Evolutionary conservation across 1,140 invertebrate genomes (phyloP), one percentile per base, ranked within the genome.

Genomic region (Galleria mellonella): DNA sequence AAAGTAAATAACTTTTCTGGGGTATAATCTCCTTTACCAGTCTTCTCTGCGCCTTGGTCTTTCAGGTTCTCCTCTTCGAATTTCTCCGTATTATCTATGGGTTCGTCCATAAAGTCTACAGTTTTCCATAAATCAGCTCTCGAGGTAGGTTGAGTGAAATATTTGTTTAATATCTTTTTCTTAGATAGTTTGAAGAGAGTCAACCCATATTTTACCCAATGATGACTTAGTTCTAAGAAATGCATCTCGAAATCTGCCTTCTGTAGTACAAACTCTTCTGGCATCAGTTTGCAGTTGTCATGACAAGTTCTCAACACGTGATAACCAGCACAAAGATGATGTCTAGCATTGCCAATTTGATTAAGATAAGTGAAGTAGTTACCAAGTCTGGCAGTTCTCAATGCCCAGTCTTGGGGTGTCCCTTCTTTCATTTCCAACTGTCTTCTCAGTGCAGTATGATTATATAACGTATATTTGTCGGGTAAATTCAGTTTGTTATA

Each of bases 201-300:
- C 8, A 92, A 62, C 8, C 88, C 88, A 69, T 91, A 92, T 63
- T 92, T 92, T 1, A 88, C 87, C 90, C 90, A 92, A 57, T 89
- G 89, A 43, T 89, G 86, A 12, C 88, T 87, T 8, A 92, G 68
- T 65, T 92, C 90, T 11, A 91, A 87, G 54, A 87, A 88, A 43
- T 86, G 81, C 52, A 88, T 84, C 37, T 86, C 72, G 11, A 89
- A 75, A 32, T 87, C 85, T 39, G 88, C 70, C 59, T 84, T 85
- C 66, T 87, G 62, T 9, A 66, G 41, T 17, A 73, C 61, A 45
- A 83, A 78, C 44, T 82, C 75, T 53, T 72, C 70, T 1, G 77
- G 75, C 33, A 77, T 68, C 2, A 81, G 55, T 47, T 85, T 87
- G 38, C 79, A 76, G 38, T 81, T 77, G 29, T 86, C 77, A 51